Evolutionary conservation across 1,140 invertebrate species (phyloP), one percentile per base, ranked within the genome.

Genomic region (Wasmannia auropunctata): DNA sequence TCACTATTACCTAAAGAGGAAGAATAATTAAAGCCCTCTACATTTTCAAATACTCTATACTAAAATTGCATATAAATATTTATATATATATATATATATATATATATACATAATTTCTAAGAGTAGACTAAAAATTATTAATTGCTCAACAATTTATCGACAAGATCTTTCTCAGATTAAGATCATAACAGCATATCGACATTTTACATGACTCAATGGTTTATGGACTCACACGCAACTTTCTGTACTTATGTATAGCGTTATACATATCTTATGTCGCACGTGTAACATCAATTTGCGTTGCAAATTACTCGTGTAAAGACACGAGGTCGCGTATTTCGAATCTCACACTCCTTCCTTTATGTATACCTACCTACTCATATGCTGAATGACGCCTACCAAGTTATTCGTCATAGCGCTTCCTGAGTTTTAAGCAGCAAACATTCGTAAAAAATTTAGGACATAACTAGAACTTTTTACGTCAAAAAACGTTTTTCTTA

Each of bases 271-370:
- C 28, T 83, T 37, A 60, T 72, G 19, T 31, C 40, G 37, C 49
- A 81, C 34, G 46, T 54, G 49, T 54, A 7, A 56, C 31, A 43
- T 11, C 34, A 70, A 70, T 72, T 81, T 81, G 25, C 46, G 14
- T 83, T 60, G 37, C 43, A 67, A 65, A 67, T 31, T 72, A 31
- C 31, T 34, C 3, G 31, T 80, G 79, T 83, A 58, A 83, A 83
- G 67, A 83, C 51, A 58, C 51, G 40, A 72, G 37, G 63, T 19
- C n/a, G 14, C 67, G 25, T 81, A 37, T 60, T 74, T 74, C 40
- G 11, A n/a, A 83, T 58, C 40, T 83, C 54, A 83, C 51, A 72
- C 51, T 83, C 67, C 43, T 62, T 31, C 14, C 14, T 16, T 37
- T 37, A 37, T 37, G 37, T 2, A n/a, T n/a, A n/a, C n/a, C n/a